These are phyloP conservation scores for Gymnoscelis rufifasciata DNA, from an alignment of 2,888 invertebrate species.

Conservation along the genomic window DNA sequence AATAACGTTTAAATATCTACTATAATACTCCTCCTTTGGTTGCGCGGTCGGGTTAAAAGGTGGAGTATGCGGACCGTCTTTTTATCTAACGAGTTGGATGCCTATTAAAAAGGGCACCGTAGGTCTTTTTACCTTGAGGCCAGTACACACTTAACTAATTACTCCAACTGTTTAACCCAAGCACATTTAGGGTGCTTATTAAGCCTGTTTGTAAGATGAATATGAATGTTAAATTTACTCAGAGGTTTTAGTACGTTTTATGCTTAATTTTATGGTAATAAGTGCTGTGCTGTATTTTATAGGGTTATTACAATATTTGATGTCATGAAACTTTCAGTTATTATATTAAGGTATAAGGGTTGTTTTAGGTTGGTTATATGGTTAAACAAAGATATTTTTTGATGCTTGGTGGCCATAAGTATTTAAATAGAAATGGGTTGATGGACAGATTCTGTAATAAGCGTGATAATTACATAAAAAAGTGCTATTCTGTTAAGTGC, in stretches of 20 bases:
- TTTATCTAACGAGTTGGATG: not conserved
- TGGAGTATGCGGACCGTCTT: too few species aligned
- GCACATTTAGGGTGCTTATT: slow-evolving; percentile 14
- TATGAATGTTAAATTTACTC: slow-evolving; percentile 20
- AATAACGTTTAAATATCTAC: too few species aligned
- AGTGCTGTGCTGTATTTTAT: slow-evolving; percentile 14
- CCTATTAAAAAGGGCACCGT: not conserved
- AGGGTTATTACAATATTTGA: slow-evolving; percentile 6
- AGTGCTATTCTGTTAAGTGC: too few species aligned
- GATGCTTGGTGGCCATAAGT: too few species aligned
- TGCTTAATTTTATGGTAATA: slow-evolving; percentile 15
- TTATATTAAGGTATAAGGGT: not conserved
- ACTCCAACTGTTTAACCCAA: slow-evolving; percentile 1
- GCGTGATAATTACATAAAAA: too few species aligned
- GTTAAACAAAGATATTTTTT: too few species aligned
- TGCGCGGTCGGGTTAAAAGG: too few species aligned
- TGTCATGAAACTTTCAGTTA: not conserved
- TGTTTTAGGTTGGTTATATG: not conserved
- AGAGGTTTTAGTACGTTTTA: slow-evolving; percentile 17
- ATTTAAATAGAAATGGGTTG: too few species aligned
- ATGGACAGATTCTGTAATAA: too few species aligned
- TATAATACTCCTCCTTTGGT: too few species aligned
- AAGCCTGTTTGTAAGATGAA: slow-evolving; percentile 19
- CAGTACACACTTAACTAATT: not conserved
- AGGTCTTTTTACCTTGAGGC: not conserved